phyloP scores from a whole-genome alignment of 2,113 vertebrate species.

The Perca schrenkii region DNA sequence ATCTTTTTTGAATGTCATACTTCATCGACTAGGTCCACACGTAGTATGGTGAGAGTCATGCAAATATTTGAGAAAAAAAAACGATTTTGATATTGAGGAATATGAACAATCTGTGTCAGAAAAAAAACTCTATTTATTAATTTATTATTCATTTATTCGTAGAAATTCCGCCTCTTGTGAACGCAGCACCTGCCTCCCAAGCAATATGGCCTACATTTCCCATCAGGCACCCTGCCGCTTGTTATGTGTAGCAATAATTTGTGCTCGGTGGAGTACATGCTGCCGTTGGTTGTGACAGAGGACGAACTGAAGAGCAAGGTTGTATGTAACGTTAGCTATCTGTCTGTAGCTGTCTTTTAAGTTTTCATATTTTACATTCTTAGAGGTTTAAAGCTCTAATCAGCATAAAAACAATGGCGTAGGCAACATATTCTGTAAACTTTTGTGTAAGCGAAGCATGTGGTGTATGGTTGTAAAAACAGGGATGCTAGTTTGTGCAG shows the following conservation, averaged over 20 bases:
- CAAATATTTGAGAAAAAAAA: neutral
- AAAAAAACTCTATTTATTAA: neutral
- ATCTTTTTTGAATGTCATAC: too few species aligned
- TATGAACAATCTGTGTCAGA: neutral
- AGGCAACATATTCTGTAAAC: neutral
- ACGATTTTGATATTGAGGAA: neutral
- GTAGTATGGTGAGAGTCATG: neutral
- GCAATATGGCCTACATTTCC: constrained; percentile 57
- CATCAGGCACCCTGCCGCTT: constrained; percentile 16
- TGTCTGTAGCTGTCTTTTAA: neutral
- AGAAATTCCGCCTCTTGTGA: neutral
- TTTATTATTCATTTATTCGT: neutral
- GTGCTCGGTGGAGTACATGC: constrained; percentile 52
- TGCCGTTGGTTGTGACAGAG: constrained; percentile 28
- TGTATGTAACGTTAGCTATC: neutral
- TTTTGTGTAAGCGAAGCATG: neutral
- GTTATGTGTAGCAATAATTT: constrained; percentile 30
- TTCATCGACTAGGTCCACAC: neutral
- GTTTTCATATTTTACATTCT: neutral
- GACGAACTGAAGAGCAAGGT: constrained; percentile 60
- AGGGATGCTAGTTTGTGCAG: constrained; percentile 1
- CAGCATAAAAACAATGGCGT: neutral
- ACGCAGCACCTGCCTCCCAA: neutral
- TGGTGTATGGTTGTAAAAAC: neutral
- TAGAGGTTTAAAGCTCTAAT: neutral